phyloP scores from a whole-genome alignment of 2,113 vertebrate genomes.

The Mungos mungo region DNA sequence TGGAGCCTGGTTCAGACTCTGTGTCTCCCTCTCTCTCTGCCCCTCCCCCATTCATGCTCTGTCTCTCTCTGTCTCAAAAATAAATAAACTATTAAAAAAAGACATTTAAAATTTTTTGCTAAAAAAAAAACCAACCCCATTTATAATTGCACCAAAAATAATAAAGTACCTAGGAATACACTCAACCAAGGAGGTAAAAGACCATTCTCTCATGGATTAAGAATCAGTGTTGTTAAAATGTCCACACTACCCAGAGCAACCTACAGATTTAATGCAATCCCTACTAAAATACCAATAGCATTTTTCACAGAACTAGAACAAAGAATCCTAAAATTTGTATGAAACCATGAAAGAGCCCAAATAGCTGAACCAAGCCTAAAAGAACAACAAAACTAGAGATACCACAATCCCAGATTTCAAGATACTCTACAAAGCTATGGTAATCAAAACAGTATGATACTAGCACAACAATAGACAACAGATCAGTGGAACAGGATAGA shows the following conservation, averaged over 20 bases:
- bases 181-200: too few relatives aligned
- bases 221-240: neutral
- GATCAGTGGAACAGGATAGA: neutral
- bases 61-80: too few relatives aligned
- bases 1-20: too few relatives aligned
- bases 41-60: too few relatives aligned
- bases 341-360: neutral
- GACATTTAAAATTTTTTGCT: too few relatives aligned
- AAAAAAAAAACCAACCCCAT: too few relatives aligned
- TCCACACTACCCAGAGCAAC: neutral
- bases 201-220: too few relatives aligned
- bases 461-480: neutral
- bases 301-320: neutral
- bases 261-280: neutral
- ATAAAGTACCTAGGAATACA: too few relatives aligned
- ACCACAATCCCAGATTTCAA: neutral
- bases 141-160: too few relatives aligned
- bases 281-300: neutral
- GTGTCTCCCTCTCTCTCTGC: too few relatives aligned
- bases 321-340: neutral
- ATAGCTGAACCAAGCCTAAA: neutral
- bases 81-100: too few relatives aligned
- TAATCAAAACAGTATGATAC: neutral
- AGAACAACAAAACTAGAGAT: neutral
- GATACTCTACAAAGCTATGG: neutral